Conservation (phyloP, 2,888 invertebrate species). For the Lymantria monacha region DNA sequence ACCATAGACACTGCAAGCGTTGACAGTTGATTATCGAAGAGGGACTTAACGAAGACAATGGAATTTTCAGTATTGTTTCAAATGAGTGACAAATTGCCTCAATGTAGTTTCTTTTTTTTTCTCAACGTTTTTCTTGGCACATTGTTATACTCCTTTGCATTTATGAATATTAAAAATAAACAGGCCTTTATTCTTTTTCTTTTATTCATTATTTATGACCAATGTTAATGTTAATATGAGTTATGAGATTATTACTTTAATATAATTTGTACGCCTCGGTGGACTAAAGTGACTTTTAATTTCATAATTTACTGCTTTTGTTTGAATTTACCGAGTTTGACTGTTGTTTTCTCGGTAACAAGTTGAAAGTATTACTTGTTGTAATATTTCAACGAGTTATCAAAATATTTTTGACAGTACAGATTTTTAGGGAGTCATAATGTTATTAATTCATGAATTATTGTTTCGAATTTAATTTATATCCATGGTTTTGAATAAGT, state of each 20-base stretch:
- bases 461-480: neutral
- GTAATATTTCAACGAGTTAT: slow-evolving; percentile 29
- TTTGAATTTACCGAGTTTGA: slow-evolving; percentile 34
- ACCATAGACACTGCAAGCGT: slow-evolving; percentile 63
- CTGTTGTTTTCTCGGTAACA: slow-evolving; percentile 38
- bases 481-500: neutral
- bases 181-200: slow-evolving; percentile 26
- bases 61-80: slow-evolving; percentile 54
- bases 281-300: slow-evolving; percentile 60
- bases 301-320: slow-evolving; percentile 71
- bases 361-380: slow-evolving; percentile 33
- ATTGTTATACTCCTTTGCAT: slow-evolving; percentile 41
- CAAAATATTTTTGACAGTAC: slow-evolving; percentile 34
- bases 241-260: slow-evolving; percentile 58
- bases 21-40: slow-evolving; percentile 68
- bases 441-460: slow-evolving; percentile 3
- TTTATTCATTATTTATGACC: slow-evolving; percentile 54
- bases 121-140: slow-evolving; percentile 47
- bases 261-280: slow-evolving; percentile 55
- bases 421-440: slow-evolving; percentile 9
- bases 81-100: slow-evolving; percentile 69
- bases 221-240: slow-evolving; percentile 56
- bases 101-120: slow-evolving; percentile 38
- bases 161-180: slow-evolving; percentile 42
- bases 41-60: slow-evolving; percentile 53